A percentile compares a stretch with the other conserved stretches of the same genome.
phyloP scores from a whole-genome alignment of 2,797 vertebrate genomes.

The Mormyrus hasselquistii region DNA sequence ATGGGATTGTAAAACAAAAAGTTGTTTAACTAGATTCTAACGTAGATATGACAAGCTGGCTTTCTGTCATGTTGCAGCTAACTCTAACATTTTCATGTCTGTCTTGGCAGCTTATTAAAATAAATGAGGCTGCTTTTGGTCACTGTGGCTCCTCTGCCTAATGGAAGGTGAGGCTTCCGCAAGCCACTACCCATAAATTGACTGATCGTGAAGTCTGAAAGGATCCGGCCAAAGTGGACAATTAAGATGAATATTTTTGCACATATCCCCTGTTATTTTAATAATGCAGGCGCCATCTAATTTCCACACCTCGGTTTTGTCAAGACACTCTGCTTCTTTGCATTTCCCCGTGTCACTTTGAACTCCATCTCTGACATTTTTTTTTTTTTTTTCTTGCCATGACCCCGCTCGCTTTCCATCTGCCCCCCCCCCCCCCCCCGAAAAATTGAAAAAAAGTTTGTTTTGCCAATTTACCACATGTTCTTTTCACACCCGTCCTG shows the following conservation, averaged over 20 bases:
- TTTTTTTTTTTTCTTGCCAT: slow-evolving; percentile 48
- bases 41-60: slow-evolving; percentile 82
- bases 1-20: slow-evolving; percentile 60
- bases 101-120: slow-evolving; percentile 98
- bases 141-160: slow-evolving; percentile 72
- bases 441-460: background rate
- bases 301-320: slow-evolving; percentile 87
- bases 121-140: slow-evolving; percentile 89
- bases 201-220: slow-evolving; percentile 82
- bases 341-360: slow-evolving; percentile 91
- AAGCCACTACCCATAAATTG: slow-evolving; percentile 74
- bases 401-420: slow-evolving; percentile 67
- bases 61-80: slow-evolving; percentile 84
- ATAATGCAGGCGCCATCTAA: slow-evolving; percentile 93
- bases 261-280: slow-evolving; percentile 96
- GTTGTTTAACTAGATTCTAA: slow-evolving; percentile 80
- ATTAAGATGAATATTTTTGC: slow-evolving; percentile 81
- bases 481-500: background rate
- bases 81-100: slow-evolving; percentile 97
- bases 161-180: slow-evolving; percentile 83
- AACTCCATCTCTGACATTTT: slow-evolving; percentile 76
- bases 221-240: slow-evolving; percentile 93
- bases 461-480: background rate
- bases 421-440: background rate
- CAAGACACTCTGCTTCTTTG: slow-evolving; percentile 84